Evolutionary conservation across 1,140 invertebrate genomes (phyloP), one percentile per base, ranked within the genome.

Genomic region (Aphaenogaster rudis): DNA sequence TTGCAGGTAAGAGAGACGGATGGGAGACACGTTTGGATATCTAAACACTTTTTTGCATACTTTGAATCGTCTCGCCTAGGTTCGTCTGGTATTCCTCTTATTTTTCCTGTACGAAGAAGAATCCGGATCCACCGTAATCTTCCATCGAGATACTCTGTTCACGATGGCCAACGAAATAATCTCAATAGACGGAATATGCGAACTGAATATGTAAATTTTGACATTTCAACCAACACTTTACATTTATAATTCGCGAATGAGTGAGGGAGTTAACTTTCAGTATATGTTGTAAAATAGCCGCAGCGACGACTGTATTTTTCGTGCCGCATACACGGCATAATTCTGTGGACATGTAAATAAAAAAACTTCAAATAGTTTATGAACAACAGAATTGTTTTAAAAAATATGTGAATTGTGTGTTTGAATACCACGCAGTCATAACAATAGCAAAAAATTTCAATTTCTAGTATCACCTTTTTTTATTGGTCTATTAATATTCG

Each of bases 1-100:
- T 36, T 52, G n/a, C 39, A 61, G 39, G 33, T n/a, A 39, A 54
- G 59, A 88, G 54, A 86, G 78, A 86, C 42, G 33, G 17, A 85
- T 17, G 42, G 11, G 13, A 57, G 42, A 71, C 39, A 36, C 15
- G n/a, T 52, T 64, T n/a, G 42, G 5, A 71, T 17, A 8, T 21
- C 9, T n/a, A 1, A 45, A 48, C 3, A 36, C 0, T 66, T 48
- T 48, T 69, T 48, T 63, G 15, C 15, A 33, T 7, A 61, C 21
- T 63, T 61, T 8, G 9, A 66, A n/a, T 17, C 36, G 13, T 52
- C n/a, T 21, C 17, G 45, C 11, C 0, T 42, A 28, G 9, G 17
- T 33, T 72, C 45, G 2, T 11, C 7, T n/a, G 9, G 0, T 28
- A 11, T 33, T 33, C 13, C 28, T 48, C 9, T 2, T 28, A 28